phyloP scores from a whole-genome alignment of 2,113 vertebrate species.

The Stigmatopora argus region DNA sequence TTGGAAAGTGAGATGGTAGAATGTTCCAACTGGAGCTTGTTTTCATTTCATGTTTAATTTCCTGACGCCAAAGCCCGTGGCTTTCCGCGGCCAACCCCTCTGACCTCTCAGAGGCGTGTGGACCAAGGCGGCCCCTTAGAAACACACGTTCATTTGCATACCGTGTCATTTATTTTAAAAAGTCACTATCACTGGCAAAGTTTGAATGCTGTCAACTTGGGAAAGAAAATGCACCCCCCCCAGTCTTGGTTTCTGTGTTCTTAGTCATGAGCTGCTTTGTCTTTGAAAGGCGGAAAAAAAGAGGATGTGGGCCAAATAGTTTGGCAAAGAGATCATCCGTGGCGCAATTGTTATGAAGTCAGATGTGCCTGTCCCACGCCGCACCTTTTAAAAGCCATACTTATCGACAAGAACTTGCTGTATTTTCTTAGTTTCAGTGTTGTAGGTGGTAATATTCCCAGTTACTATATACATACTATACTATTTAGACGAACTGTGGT shows the following conservation, averaged over 20 bases:
- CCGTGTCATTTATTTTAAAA: constrained; percentile 13
- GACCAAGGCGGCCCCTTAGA: constrained; percentile 45
- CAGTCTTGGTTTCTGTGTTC: constrained; percentile 28
- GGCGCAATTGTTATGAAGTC: constrained; percentile 54
- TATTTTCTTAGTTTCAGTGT: neutral
- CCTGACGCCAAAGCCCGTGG: constrained; percentile 92
- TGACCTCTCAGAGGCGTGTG: constrained; percentile 65
- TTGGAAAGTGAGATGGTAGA: constrained; percentile 86
- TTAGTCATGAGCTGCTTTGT: constrained; percentile 44
- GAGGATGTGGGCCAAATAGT: constrained; percentile 60
- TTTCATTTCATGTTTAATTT: constrained; percentile 99
- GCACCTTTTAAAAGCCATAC: constrained; percentile 9
- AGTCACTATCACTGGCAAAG: constrained; percentile 31
- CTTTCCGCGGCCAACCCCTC: constrained; percentile 81
- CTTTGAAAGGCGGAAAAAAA: constrained; percentile 53
- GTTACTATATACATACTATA: too few relatives aligned
- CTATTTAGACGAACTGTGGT: too few relatives aligned
- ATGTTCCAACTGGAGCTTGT: constrained; percentile 86
- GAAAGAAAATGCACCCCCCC: constrained; percentile 13
- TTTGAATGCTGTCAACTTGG: constrained; percentile 7
- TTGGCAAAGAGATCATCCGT: constrained; percentile 59
- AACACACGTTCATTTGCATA: constrained; percentile 34
- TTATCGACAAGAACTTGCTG: constrained; percentile 11
- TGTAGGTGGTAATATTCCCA: too few relatives aligned
- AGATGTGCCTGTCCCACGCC: constrained; percentile 45